A percentile compares a stretch with the other conserved stretches of the same genome.
phyloP scores from a whole-genome alignment of 2,113 vertebrate species.

The Zosterops borbonicus region DNA sequence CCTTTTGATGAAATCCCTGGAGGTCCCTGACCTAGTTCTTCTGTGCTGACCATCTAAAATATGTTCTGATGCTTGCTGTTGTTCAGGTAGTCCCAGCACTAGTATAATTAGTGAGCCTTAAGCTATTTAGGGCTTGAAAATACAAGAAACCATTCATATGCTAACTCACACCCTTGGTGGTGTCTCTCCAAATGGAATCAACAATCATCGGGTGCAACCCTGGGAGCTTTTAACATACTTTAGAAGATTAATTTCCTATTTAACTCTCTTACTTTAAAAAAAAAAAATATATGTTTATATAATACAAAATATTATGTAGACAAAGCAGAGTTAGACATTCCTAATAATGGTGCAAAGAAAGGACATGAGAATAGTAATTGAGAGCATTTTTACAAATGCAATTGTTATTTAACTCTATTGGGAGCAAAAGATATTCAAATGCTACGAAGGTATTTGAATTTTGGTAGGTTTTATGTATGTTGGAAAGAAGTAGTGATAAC shows the following conservation, averaged over 20 bases:
- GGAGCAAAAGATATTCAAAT: neutral
- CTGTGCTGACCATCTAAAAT: conserved; percentile 36
- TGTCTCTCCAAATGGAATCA: neutral
- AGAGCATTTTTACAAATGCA: neutral
- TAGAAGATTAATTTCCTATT: neutral
- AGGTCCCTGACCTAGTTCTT: conserved; percentile 28
- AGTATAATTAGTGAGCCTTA: conserved; percentile 44
- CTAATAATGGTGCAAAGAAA: neutral
- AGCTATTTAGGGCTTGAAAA: conserved; percentile 41
- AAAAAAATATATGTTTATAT: neutral
- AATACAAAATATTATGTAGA: neutral
- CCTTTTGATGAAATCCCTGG: conserved; percentile 40
- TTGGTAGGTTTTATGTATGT: neutral
- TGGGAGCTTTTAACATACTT: neutral
- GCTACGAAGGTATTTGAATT: neutral
- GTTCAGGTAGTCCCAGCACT: neutral
- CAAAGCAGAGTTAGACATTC: neutral
- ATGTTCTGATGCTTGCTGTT: neutral
- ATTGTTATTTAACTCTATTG: neutral
- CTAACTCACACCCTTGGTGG: neutral
- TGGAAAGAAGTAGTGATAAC: neutral
- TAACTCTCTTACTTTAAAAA: neutral
- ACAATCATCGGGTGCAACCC: neutral
- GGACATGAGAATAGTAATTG: neutral
- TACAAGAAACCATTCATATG: conserved; percentile 13